These are phyloP conservation scores for Acanthochromis polyacanthus DNA, from an alignment of 2,113 vertebrate species.

Conservation along the genomic window DNA sequence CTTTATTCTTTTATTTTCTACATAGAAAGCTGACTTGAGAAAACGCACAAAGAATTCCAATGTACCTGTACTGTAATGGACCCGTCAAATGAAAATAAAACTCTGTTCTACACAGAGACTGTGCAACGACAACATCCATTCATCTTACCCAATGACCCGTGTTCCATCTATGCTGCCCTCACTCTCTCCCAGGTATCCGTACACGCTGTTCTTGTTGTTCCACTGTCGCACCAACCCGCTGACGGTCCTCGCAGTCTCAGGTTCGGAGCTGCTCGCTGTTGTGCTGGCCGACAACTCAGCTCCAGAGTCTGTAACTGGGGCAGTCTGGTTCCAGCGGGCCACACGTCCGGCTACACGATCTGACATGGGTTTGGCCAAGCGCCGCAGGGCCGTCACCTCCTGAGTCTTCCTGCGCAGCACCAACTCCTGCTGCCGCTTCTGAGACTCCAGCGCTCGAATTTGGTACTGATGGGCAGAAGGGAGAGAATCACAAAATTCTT, in stretches of 20 bases:
- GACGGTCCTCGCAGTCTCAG: constrained; percentile 88
- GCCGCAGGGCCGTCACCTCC: constrained; percentile 94
- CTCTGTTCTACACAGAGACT: background rate
- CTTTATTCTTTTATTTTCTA: no score
- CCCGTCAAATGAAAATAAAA: no score
- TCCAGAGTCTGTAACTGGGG: constrained; percentile 86
- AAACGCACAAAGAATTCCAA: no score
- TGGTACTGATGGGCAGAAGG: constrained; percentile 87
- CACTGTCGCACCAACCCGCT: constrained; percentile 96
- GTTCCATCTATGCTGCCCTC: constrained; percentile 78
- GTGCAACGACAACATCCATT: background rate
- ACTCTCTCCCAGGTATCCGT: constrained; percentile 89
- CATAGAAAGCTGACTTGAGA: no score
- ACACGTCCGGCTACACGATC: constrained; percentile 90
- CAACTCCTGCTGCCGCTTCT: constrained; percentile 96
- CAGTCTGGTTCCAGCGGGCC: constrained; percentile 70
- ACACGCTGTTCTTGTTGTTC: constrained; percentile 92
- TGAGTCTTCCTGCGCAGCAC: constrained; percentile 95
- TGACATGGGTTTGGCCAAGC: constrained; percentile 93
- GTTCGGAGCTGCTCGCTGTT: constrained; percentile 88
- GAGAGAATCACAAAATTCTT: background rate
- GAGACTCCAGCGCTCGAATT: constrained; percentile 94
- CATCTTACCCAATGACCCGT: constrained; percentile 60
- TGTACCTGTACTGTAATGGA: no score
- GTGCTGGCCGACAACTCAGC: constrained; percentile 91